phyloP scores from a whole-genome alignment of 1,140 invertebrate species.

The Chelonus insularis region DNA sequence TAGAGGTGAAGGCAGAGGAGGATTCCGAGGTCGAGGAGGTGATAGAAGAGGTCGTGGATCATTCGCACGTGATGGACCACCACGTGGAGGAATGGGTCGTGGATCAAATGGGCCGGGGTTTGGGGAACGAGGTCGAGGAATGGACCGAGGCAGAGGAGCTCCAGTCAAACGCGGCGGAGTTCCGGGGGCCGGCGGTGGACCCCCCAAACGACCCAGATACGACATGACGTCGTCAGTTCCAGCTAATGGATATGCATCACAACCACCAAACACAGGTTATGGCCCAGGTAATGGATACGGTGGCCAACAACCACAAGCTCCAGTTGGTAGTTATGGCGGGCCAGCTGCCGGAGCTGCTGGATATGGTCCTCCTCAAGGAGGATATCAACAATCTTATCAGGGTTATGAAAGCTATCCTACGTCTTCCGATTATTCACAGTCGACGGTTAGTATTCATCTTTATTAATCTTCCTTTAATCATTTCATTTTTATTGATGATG shows the following conservation, averaged over 20 bases:
- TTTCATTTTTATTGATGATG: neutral
- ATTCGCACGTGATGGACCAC: constrained; percentile 44
- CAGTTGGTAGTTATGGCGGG: constrained; percentile 39
- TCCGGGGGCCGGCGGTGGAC: constrained; percentile 51
- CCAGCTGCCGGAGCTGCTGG: constrained; percentile 46
- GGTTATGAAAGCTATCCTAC: constrained; percentile 57
- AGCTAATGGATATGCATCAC: constrained; percentile 53
- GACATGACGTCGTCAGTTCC: constrained; percentile 51
- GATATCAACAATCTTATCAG: constrained; percentile 54
- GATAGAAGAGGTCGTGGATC: constrained; percentile 38
- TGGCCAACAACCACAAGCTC: constrained; percentile 42
- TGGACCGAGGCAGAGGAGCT: constrained; percentile 43
- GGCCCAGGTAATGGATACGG: constrained; percentile 47
- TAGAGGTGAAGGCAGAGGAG: constrained; percentile 42
- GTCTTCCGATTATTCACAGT: constrained; percentile 54
- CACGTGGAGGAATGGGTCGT: constrained; percentile 42
- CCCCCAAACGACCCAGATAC: constrained; percentile 55
- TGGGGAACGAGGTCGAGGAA: constrained; percentile 42
- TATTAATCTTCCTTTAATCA: neutral
- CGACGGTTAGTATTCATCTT: constrained; percentile 45
- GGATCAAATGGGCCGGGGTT: constrained; percentile 47
- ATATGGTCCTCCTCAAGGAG: constrained; percentile 52
- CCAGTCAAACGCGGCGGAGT: constrained; percentile 56
- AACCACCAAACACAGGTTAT: constrained; percentile 29
- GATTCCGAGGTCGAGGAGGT: constrained; percentile 38